These are phyloP conservation scores for Magallana nippona DNA, from an alignment of 2,888 invertebrate species.

Conservation along the genomic window DNA sequence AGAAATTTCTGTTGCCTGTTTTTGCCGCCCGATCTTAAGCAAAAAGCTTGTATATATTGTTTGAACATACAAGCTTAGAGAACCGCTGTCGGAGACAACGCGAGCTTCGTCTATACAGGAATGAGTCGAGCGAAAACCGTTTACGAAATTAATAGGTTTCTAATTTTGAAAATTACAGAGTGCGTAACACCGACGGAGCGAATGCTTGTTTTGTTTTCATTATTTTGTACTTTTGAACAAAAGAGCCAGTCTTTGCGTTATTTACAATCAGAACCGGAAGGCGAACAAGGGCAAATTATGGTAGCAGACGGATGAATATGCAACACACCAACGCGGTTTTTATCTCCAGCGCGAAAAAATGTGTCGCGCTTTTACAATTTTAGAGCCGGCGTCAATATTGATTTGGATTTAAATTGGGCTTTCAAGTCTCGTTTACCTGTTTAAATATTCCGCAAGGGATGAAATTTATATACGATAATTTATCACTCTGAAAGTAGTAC, in stretches of 20 bases:
- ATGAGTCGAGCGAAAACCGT: slow-evolving; percentile 13
- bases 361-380: slow-evolving; percentile 23
- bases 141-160: slow-evolving; percentile 18
- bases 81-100: not conserved
- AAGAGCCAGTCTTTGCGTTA: not conserved
- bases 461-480: slow-evolving; percentile 31
- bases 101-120: not conserved
- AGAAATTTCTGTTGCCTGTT: not conserved
- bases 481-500: slow-evolving; percentile 12
- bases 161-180: slow-evolving; percentile 9
- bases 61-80: not conserved
- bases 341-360: slow-evolving; percentile 17
- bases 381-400: slow-evolving; percentile 25
- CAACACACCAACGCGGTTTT: slow-evolving; percentile 14
- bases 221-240: slow-evolving; percentile 17
- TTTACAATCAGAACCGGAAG: slow-evolving; percentile 13
- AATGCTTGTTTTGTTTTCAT: slow-evolving; percentile 15
- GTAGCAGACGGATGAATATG: not conserved
- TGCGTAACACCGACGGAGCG: not conserved
- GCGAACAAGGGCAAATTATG: slow-evolving; percentile 16
- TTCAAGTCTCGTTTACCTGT: slow-evolving; percentile 24
- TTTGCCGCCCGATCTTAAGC: not conserved
- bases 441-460: slow-evolving; percentile 30
- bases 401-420: slow-evolving; percentile 27
- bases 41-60: not conserved